A percentile compares a stretch with the other conserved stretches of the same genome.
Conservation (phyloP, 2,888 invertebrate species). For the Epicampocera succincta region DNA sequence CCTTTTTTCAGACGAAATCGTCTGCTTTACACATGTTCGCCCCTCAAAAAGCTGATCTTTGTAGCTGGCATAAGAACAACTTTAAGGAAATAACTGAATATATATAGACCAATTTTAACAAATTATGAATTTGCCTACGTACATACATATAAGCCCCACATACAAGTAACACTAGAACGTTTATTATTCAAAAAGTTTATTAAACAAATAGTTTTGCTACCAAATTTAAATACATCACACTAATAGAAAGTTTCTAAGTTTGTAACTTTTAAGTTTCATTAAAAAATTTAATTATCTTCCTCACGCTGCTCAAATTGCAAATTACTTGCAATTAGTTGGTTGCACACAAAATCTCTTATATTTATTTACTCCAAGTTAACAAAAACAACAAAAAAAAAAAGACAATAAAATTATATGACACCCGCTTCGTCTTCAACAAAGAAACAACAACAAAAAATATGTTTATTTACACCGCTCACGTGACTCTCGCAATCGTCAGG, state of each 20-base stretch:
- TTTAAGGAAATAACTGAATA: too few relatives aligned
- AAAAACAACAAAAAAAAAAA: slow-evolving; percentile 2
- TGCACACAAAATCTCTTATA: slow-evolving; percentile 9
- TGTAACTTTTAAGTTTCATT: slow-evolving; percentile 27
- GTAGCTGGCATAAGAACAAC: too few relatives aligned
- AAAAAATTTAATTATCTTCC: slow-evolving; percentile 18
- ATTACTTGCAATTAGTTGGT: neutral
- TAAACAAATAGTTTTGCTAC: neutral
- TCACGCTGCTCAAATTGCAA: neutral
- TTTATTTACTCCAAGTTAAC: slow-evolving; percentile 42
- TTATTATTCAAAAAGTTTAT: neutral
- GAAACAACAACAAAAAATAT: slow-evolving; percentile 1
- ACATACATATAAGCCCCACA: neutral
- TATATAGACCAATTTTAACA: neutral
- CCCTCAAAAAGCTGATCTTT: too few relatives aligned
- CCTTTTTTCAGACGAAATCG: too few relatives aligned
- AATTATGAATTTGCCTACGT: slow-evolving; percentile 28
- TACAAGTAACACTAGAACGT: neutral
- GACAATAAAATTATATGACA: neutral
- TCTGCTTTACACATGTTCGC: too few relatives aligned
- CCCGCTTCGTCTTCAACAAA: slow-evolving; percentile 26
- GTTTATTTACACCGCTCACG: slow-evolving; percentile 29
- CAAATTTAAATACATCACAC: slow-evolving; percentile 6
- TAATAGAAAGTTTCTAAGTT: slow-evolving; percentile 7
- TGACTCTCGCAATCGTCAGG: slow-evolving; percentile 4